These are phyloP conservation scores for Tholera decimalis DNA, from an alignment of 2,888 invertebrate genomes.

Conservation along the genomic window DNA sequence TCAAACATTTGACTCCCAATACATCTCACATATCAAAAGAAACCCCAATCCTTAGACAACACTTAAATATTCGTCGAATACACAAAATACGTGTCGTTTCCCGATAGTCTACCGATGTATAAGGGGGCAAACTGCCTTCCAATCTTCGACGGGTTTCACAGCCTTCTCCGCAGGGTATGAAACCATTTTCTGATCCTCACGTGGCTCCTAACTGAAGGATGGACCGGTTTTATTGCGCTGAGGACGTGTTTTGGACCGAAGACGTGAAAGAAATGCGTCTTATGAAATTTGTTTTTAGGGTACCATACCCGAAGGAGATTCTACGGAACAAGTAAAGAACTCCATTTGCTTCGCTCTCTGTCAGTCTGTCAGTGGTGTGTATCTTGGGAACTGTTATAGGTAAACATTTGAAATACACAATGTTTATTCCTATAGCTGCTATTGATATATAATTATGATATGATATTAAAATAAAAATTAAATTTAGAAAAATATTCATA, in stretches of 20 bases:
- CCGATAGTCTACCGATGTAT: constrained; percentile 10
- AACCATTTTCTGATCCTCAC: constrained; percentile 49
- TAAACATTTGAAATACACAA: too few species aligned
- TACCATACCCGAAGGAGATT: too few species aligned
- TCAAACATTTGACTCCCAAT: not conserved
- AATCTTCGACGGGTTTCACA: constrained; percentile 60
- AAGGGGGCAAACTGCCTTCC: constrained; percentile 47
- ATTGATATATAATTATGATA: too few species aligned
- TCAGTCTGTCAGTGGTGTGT: too few species aligned
- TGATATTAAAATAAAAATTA: too few species aligned
- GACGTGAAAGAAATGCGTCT: constrained; percentile 21
- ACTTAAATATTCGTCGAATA: constrained; percentile 45
- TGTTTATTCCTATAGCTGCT: too few species aligned
- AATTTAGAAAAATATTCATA: too few species aligned
- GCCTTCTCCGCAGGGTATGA: constrained; percentile 41
- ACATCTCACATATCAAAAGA: constrained; percentile 20
- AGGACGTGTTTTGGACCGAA: constrained; percentile 37
- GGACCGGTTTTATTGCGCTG: constrained; percentile 44
- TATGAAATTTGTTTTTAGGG: not conserved
- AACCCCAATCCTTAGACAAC: constrained; percentile 21
- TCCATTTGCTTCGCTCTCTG: too few species aligned
- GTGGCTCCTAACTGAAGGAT: constrained; percentile 40
- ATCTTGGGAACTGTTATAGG: too few species aligned
- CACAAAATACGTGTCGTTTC: constrained; percentile 22
- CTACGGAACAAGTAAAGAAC: too few species aligned